phyloP scores from a whole-genome alignment of 2,888 invertebrate genomes.

The Caradrina kadenii region DNA sequence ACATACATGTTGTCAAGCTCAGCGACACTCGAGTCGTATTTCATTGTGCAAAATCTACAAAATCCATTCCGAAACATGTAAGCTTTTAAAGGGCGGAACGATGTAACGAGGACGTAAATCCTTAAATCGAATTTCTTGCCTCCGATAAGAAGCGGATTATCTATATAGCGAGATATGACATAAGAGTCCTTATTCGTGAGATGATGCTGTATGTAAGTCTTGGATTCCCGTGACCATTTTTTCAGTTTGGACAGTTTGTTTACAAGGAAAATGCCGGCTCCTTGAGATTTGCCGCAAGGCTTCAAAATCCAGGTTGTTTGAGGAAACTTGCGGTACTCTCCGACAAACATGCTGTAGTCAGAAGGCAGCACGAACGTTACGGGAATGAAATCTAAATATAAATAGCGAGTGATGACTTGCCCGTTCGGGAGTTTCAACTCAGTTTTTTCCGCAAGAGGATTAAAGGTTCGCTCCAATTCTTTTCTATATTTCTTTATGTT shows the following conservation, averaged over 20 bases:
- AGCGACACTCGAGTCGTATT: constrained; percentile 96
- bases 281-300: constrained; percentile 98
- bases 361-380: constrained; percentile 98
- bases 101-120: constrained; percentile 97
- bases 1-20: constrained; percentile 98
- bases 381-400: constrained; percentile 97
- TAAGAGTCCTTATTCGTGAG: constrained; percentile 95
- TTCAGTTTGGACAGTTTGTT: constrained; percentile 98
- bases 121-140: constrained; percentile 98
- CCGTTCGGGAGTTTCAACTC: constrained; percentile 88
- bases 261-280: constrained; percentile 97
- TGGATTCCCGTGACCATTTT: constrained; percentile 96
- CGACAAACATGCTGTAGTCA: constrained; percentile 98
- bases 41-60: constrained; percentile 98
- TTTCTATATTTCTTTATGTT: constrained; percentile 98
- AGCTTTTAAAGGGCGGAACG: constrained; percentile 97
- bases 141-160: constrained; percentile 97
- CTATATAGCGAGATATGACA: constrained; percentile 98
- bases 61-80: constrained; percentile 97
- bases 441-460: constrained; percentile 94
- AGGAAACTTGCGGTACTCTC: constrained; percentile 97
- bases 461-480: constrained; percentile 97
- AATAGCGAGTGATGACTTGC: constrained; percentile 92
- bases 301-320: constrained; percentile 99
- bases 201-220: constrained; percentile 95